Evolutionary conservation across 1,140 invertebrate species (phyloP).

Genomic region (Camponotus vicinus): DNA sequence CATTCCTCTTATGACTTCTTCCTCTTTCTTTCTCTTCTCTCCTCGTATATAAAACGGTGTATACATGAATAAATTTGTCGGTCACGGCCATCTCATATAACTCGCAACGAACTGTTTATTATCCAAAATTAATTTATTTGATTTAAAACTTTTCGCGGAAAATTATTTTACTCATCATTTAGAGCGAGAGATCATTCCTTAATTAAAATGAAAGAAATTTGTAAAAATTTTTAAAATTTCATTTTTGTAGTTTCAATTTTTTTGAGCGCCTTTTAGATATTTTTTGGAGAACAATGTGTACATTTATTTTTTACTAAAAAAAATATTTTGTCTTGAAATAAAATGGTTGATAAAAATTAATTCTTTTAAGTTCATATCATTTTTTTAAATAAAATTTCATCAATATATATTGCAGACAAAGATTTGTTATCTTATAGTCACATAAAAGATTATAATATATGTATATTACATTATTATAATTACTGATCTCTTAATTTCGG

Average conservation of each 20-base stretch:
- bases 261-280: too few species aligned
- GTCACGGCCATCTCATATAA: not conserved
- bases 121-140: slow-evolving; percentile 76
- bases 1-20: slow-evolving; percentile 66
- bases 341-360: not conserved
- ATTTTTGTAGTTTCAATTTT: too few species aligned
- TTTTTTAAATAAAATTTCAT: not conserved
- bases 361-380: not conserved
- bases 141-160: slow-evolving; percentile 6
- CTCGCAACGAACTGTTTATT: not conserved
- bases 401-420: not conserved
- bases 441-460: not conserved
- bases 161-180: not conserved
- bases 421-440: not conserved
- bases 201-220: not conserved
- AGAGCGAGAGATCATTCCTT: not conserved
- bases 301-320: too few species aligned
- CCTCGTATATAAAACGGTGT: slow-evolving; percentile 50
- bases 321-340: too few species aligned
- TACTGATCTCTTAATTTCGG: not conserved
- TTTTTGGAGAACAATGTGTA: too few species aligned
- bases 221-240: too few species aligned
- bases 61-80: slow-evolving; percentile 35
- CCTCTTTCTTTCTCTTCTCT: not conserved
- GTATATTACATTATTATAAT: not conserved